Evolutionary conservation across 2,797 vertebrate species (phyloP).

Genomic region (Poecilia gillii): DNA sequence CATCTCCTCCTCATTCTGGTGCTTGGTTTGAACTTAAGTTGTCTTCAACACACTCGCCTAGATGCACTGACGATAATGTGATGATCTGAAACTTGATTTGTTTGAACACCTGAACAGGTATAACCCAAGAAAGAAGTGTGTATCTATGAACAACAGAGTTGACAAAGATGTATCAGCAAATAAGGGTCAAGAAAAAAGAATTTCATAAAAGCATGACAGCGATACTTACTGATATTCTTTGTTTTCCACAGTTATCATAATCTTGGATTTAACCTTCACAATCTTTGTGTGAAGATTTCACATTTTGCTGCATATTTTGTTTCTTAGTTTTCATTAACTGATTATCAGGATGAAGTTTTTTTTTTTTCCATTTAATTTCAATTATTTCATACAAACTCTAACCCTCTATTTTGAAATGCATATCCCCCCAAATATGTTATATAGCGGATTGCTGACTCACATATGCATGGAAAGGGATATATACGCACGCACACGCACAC

Average conservation of each 20-base stretch:
- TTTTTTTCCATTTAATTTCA: not conserved
- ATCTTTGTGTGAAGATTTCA: not conserved
- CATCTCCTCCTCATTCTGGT: not conserved
- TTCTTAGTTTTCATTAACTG: not conserved
- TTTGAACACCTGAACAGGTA: not conserved
- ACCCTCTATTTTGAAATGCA: constrained; percentile 25
- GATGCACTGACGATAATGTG: not conserved
- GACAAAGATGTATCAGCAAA: not conserved
- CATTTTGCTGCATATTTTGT: not conserved
- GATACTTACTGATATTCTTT: not conserved
- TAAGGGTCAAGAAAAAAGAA: not conserved
- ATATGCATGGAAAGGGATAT: not conserved
- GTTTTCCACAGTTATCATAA: not conserved
- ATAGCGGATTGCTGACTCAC: constrained; percentile 6
- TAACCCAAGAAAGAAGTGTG: not conserved
- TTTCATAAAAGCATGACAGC: not conserved
- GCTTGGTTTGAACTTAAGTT: not conserved
- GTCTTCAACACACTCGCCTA: not conserved
- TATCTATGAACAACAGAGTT: not conserved
- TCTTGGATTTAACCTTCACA: not conserved
- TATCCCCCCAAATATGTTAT: constrained; percentile 9
- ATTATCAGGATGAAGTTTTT: not conserved
- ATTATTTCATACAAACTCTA: not conserved
- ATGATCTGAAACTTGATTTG: not conserved
- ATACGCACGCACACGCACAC: not conserved